Evolutionary conservation across 2,113 vertebrate genomes (phyloP).

Genomic region (Cebus imitator): DNA sequence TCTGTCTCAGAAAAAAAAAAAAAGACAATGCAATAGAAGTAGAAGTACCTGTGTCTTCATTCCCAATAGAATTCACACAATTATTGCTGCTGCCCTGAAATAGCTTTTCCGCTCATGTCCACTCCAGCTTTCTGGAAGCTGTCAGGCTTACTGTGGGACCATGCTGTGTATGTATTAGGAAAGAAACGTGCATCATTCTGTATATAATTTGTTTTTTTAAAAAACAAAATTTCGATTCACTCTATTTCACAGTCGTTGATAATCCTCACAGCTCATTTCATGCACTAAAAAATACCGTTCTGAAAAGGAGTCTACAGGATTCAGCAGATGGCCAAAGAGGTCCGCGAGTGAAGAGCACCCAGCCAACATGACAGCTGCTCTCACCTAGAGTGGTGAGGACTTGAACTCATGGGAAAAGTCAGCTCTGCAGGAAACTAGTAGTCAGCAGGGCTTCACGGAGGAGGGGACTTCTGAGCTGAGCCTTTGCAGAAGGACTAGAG

Average conservation of each 20-base stretch:
- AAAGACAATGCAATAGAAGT: too few species aligned
- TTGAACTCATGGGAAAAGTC: background rate
- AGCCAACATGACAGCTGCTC: background rate
- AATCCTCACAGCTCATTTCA: background rate
- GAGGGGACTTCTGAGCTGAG: background rate
- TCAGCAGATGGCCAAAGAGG: background rate
- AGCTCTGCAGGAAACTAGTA: background rate
- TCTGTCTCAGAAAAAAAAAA: too few species aligned
- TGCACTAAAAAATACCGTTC: background rate
- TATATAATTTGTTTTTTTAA: background rate
- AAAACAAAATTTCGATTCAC: background rate
- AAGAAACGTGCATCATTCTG: background rate
- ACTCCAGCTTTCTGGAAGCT: background rate
- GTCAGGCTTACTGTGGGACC: background rate
- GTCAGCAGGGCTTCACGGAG: background rate
- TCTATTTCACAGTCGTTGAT: background rate
- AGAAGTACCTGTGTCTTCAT: background rate
- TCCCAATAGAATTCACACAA: background rate
- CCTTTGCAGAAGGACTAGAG: background rate
- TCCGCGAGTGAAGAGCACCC: background rate
- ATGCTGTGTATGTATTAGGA: background rate
- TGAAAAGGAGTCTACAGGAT: background rate
- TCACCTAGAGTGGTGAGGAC: background rate
- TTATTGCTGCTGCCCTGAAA: background rate
- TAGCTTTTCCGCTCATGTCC: fast-evolving